Evolutionary conservation across 2,888 invertebrate species (phyloP).

Genomic region (Acronicta psi): DNA sequence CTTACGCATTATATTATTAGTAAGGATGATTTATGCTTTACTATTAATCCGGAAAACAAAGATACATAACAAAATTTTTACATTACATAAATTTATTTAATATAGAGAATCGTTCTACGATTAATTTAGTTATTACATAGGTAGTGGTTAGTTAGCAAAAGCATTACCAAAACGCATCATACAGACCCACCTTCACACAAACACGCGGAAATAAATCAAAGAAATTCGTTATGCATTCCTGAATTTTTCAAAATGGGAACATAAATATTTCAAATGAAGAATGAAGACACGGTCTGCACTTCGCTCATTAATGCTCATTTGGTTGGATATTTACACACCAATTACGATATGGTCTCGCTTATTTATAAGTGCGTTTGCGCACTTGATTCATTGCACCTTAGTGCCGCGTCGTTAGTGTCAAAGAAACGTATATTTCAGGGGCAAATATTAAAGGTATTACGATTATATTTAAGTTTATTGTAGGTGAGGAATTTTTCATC

Average conservation of each 20-base stretch:
- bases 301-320: constrained; percentile 80
- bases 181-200: constrained; percentile 2
- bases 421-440: constrained; percentile 67
- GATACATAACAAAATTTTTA: too few species aligned
- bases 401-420: constrained; percentile 74
- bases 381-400: constrained; percentile 75
- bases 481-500: constrained; percentile 30
- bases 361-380: constrained; percentile 70
- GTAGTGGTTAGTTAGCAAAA: neutral
- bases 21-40: too few species aligned
- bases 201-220: constrained; percentile 42
- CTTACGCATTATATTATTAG: too few species aligned
- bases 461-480: constrained; percentile 49
- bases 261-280: constrained; percentile 80
- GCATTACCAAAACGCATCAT: constrained; percentile 7
- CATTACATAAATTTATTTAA: too few species aligned
- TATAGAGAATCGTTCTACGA: too few species aligned
- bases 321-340: constrained; percentile 81
- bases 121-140: too few species aligned
- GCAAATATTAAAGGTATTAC: constrained; percentile 59
- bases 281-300: constrained; percentile 71
- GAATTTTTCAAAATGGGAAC: constrained; percentile 67
- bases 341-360: constrained; percentile 77
- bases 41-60: too few species aligned
- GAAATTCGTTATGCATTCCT: constrained; percentile 66